Evolutionary conservation across 2,888 invertebrate genomes (phyloP), one percentile per base, ranked within the genome.

Genomic region (Cerastis rubricosa): DNA sequence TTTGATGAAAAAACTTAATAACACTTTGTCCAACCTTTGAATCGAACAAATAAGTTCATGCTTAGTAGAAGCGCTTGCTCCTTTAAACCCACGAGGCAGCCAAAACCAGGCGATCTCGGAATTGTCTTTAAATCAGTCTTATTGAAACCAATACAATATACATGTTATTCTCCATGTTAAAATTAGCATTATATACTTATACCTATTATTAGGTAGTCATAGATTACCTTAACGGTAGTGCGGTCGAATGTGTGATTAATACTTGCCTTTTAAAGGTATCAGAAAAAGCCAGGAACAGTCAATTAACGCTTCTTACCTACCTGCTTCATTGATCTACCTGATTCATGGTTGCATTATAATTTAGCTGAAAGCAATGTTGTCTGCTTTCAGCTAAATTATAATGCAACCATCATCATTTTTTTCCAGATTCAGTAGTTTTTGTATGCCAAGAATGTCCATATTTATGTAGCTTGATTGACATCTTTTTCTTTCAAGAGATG

Each of bases 391-490:
- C 9, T 11, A 66, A 66, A 40, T 68, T 17, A 43, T 25, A 57
- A 29, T n/a, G n/a, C n/a, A n/a, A n/a, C n/a, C n/a, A n/a, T n/a
- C n/a, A n/a, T n/a, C n/a, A n/a, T n/a, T n/a, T n/a, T n/a, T n/a
- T n/a, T n/a, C n/a, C n/a, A n/a, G n/a, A n/a, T n/a, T n/a, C 19
- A 29, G 17, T 19, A 22, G 40, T n/a, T 54, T 61, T 40, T 57
- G 2, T 47, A n/a, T 40, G 29, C n/a, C 9, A 19, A 14, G n/a
- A 19, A 19, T 51, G 43, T 43, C 40, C 76, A 59, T 75, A 64
- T 35, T 40, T 40, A 43, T 11, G 29, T 49, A 67, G 43, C n/a
- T 59, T 67, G 67, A 76, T 67, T 76, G 76, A 61, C 49, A 49
- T 43, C 49, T 49, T 59, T 49, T 76, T 67, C n/a, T 76, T 76